phyloP scores from a whole-genome alignment of 2,888 invertebrate genomes.

The Cloeon dipterum region DNA sequence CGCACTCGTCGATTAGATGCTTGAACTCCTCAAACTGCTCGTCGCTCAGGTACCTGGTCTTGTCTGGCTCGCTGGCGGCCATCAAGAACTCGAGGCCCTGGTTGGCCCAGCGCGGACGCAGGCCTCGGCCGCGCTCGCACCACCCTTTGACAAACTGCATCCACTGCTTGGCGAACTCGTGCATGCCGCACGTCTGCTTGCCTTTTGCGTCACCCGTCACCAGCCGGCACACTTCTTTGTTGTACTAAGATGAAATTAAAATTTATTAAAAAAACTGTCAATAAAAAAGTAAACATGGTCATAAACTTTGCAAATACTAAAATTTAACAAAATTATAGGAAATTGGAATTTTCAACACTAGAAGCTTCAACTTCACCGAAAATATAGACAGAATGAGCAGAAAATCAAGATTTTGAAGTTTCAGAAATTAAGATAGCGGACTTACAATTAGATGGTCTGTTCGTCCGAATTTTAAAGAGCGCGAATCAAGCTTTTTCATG shows the following conservation, averaged over 20 bases:
- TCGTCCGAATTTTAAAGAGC: too few relatives aligned
- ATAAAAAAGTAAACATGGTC: too few relatives aligned
- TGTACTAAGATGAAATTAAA: conserved; percentile 32
- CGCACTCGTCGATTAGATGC: conserved; percentile 57
- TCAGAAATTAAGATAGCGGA: too few relatives aligned
- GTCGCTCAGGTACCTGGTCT: conserved; percentile 52
- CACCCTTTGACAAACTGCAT: conserved; percentile 68
- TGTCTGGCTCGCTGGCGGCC: conserved; percentile 61
- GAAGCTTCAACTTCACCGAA: too few relatives aligned
- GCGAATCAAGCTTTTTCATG: too few relatives aligned
- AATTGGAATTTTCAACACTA: too few relatives aligned
- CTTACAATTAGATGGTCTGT: too few relatives aligned
- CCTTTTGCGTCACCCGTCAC: conserved; percentile 22
- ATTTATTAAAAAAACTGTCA: too few relatives aligned
- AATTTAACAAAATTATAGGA: too few relatives aligned
- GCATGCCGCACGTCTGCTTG: conserved; percentile 31
- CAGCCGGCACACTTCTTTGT: conserved; percentile 46
- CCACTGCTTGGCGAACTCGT: conserved; percentile 59
- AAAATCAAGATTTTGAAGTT: too few relatives aligned
- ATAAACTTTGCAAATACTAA: too few relatives aligned
- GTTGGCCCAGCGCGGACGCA: conserved; percentile 68
- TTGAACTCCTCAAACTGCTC: conserved; percentile 60
- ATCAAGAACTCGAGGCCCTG: conserved; percentile 74
- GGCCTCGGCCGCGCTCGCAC: conserved; percentile 62
- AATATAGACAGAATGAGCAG: too few relatives aligned